Conservation (phyloP, 2,797 vertebrate species). For the Rhadinocentrus ornatus region DNA sequence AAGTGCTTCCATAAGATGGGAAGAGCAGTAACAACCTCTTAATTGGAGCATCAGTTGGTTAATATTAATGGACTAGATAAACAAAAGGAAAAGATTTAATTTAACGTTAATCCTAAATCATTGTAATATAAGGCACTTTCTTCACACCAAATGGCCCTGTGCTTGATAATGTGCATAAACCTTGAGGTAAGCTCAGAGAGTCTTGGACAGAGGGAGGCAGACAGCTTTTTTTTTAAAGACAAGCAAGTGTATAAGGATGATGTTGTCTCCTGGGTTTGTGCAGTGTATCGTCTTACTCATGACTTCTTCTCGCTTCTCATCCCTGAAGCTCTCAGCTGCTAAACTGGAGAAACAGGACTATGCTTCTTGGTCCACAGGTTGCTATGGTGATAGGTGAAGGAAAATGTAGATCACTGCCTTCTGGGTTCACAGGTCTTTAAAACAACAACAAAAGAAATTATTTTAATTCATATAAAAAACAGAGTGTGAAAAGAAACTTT, state of each 20-base stretch:
- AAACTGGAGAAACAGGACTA: conserved; percentile 16
- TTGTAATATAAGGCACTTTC: not conserved
- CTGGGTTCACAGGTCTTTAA: conserved; percentile 32
- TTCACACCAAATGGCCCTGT: not conserved
- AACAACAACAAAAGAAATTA: conserved; percentile 14
- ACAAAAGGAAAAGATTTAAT: not conserved
- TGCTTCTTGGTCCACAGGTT: conserved; percentile 59
- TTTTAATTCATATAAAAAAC: conserved; percentile 10
- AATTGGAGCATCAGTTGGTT: not conserved
- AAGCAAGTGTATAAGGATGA: conserved; percentile 5
- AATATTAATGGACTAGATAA: conserved; percentile 5
- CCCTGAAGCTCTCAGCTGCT: conserved; percentile 59
- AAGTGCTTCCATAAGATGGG: not conserved
- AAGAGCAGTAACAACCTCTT: not conserved
- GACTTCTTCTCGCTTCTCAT: conserved; percentile 39
- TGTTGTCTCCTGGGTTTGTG: conserved; percentile 30
- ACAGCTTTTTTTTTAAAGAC: not conserved
- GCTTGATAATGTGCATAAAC: not conserved
- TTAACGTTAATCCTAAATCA: not conserved
- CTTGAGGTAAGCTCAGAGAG: not conserved
- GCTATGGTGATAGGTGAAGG: conserved; percentile 67
- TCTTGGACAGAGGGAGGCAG: not conserved
- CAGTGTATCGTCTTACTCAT: conserved; percentile 48
- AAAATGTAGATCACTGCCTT: conserved; percentile 58
- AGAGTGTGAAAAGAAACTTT: not conserved